These are phyloP conservation scores for Aythya baeri DNA, from an alignment of 2,113 vertebrate genomes.

Conservation along the genomic window DNA sequence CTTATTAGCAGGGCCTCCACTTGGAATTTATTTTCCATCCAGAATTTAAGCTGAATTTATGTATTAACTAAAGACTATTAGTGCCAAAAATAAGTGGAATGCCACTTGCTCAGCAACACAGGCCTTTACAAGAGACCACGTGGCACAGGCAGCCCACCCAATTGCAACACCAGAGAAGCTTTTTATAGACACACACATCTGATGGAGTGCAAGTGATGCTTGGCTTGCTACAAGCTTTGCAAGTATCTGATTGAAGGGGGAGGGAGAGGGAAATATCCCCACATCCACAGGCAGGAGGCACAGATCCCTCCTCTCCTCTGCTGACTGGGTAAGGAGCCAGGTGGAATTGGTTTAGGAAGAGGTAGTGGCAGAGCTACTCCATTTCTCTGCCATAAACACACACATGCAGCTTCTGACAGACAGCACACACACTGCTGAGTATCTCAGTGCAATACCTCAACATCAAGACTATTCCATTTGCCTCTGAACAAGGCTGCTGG, in stretches of 20 bases:
- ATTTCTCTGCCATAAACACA: not conserved
- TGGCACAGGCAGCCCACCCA: constrained; percentile 61
- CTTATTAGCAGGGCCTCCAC: constrained; percentile 60
- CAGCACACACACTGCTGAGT: not conserved
- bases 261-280: not conserved
- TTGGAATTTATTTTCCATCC: constrained; percentile 67
- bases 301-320: not conserved
- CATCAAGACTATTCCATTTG: not conserved
- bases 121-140: constrained; percentile 56
- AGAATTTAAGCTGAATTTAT: constrained; percentile 69
- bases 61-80: constrained; percentile 75
- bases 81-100: constrained; percentile 70
- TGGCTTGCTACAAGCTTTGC: constrained; percentile 34
- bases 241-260: constrained; percentile 40
- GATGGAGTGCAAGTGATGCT: constrained; percentile 21
- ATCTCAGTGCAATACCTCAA: not conserved
- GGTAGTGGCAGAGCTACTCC: not conserved
- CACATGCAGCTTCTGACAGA: not conserved
- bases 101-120: constrained; percentile 67
- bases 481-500: not conserved
- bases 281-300: not conserved
- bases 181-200: constrained; percentile 65
- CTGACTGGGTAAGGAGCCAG: not conserved
- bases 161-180: constrained; percentile 49
- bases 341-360: not conserved